Evolutionary conservation across 2,888 invertebrate genomes (phyloP), one percentile per base, ranked within the genome.

Genomic region (Proisotoma minuta): DNA sequence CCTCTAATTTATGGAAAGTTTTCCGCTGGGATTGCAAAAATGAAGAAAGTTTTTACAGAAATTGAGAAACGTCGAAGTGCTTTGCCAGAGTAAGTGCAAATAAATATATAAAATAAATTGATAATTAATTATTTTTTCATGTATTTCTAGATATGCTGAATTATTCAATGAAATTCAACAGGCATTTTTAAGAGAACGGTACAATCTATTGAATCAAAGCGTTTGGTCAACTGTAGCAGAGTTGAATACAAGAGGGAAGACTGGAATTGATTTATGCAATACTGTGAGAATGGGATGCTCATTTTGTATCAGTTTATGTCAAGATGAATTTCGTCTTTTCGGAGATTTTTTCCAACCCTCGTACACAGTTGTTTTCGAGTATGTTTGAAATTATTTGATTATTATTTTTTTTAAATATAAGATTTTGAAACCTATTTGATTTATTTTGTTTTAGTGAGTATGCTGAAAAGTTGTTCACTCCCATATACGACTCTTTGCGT

Each of bases 291-390:
- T 90, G 71, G 89, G 94, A 0, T 93, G 93, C 78, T 87, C 92
- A 10, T 87, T 97, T 76, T 82, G 96, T 34, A 85, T 97, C 34
- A 92, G 96, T 77, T 87, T 97, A 0, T 95, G 94, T 71, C 87
- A 94, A 73, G 98, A 99, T 78, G 98, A 99, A 78, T 87, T 91
- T 74, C 87, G 90, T 68, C 82, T 99, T 2, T 98, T 89, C 77
- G 84, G 85, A 69, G 93, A 96, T 77, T 96, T 97, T 79, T 98
- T 98, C 76, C 82, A 84, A 1, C 81, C 68, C 10, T 64, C 67
- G 1, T 71, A 68, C 54, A 71, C 73, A 5, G 40, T 57, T 18
- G 60, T 69, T 15, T 73, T 73, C 59, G 73, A 73, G 73, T 73
- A 20, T 18, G 43, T 43, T 43, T 5, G 4, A 43, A n/a, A 70